A percentile compares a stretch with the other conserved stretches of the same genome.
phyloP scores from a whole-genome alignment of 2,888 invertebrate species.

The Xanthia togata region DNA sequence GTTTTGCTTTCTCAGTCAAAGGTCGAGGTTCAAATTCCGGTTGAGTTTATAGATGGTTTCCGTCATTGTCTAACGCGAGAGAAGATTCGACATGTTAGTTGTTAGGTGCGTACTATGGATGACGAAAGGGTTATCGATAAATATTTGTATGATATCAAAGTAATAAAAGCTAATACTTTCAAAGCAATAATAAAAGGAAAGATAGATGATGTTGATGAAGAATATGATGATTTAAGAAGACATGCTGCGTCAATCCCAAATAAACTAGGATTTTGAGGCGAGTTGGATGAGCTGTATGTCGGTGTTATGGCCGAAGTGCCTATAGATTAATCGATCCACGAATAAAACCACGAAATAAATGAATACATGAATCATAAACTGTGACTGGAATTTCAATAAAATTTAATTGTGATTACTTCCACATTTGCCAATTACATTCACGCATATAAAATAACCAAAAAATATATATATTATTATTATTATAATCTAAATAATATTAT shows the following conservation, averaged over 20 bases:
- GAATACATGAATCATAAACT: no score
- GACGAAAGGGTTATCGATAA: conserved; percentile 14
- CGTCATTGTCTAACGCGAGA: conserved; percentile 64
- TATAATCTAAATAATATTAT: no score
- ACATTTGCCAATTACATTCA: no score
- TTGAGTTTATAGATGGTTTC: conserved; percentile 66
- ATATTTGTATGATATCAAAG: neutral
- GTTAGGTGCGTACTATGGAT: conserved; percentile 35
- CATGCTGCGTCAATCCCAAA: neutral
- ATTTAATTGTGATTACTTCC: no score
- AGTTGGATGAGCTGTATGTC: neutral
- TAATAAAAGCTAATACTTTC: neutral
- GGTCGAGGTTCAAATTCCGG: conserved; percentile 66
- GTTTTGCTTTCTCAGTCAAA: conserved; percentile 66
- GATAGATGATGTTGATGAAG: neutral
- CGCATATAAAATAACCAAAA: no score
- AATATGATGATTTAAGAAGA: neutral
- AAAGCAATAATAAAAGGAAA: neutral
- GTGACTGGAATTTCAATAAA: no score
- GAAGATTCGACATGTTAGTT: conserved; percentile 56
- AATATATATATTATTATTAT: no score
- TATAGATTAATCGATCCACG: neutral
- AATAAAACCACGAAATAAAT: no score
- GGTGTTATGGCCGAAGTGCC: neutral
- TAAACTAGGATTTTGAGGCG: neutral